Base-by-base conservation (phyloP, 1,140 invertebrate genomes). In the Chrysoperla carnea region DNA sequence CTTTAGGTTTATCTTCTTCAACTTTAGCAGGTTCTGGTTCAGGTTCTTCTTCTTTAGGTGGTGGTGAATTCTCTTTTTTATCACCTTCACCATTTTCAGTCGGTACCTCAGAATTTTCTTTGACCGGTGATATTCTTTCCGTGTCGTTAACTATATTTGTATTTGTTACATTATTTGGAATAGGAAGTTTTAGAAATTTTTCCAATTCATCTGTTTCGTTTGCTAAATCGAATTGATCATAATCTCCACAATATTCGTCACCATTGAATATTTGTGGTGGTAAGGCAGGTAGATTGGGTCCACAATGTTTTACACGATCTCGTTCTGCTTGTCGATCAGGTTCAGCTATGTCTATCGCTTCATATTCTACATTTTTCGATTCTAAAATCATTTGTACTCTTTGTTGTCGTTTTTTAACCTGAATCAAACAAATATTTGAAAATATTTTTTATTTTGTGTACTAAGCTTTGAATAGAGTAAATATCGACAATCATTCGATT, bases 191-290 rank as follows among this genome's bases (percentile, higher is more conserved):
- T 8, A 83, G 58, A 59, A 93, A 93, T 52, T 80, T 75, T 63
- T 92, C 84, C 54, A 94, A 64, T 52, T 78, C 79, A 59, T 94
- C 86, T 50, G 82, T 76, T 74, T 95, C 91, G 68, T 91, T 86
- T 33, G 88, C 82, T 57, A 86, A 64, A 61, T 90, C 84, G 68
- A 94, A 93, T 49, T 81, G 81, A 60, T 92, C 85, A 67, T 90
- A 94, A 62, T 93, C 88, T 53, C 91, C 91, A 61, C 89, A 93
- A 57, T 95, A 95, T 46, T 84, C 75, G 28, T 83, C 78, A 46
- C 88, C 88, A 57, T 89, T 89, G 58, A 95, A 97, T 49, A 97
- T 73, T 65, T 96, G 92, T 41, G 92, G 92, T 39, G 90, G 89
- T 49, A 93, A 62, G 27, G 69, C 64, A 8, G 67, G 67, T 29